Conservation (phyloP, 2,888 invertebrate species). For the Cheilosia grossa region DNA sequence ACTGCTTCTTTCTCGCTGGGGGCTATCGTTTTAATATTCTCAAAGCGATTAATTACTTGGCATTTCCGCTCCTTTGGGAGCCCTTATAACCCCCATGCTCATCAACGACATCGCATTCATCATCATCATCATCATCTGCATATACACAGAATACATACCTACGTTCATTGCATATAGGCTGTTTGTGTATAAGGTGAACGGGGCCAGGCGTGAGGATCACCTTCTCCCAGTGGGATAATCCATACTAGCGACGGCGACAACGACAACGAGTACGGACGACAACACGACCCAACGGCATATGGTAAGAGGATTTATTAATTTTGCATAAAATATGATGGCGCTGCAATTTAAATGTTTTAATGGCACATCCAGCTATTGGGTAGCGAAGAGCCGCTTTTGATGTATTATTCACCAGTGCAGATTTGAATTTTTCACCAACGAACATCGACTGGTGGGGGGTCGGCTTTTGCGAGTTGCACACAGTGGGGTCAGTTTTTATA, state of each 20-base stretch:
- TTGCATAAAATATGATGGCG: slow-evolving; percentile 65
- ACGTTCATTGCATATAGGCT: slow-evolving; percentile 17
- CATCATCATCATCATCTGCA: slow-evolving; percentile 45
- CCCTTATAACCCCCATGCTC: slow-evolving; percentile 39
- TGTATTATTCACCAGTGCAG: slow-evolving; percentile 55
- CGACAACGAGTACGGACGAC: neutral
- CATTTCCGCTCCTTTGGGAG: slow-evolving; percentile 58
- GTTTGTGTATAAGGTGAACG: slow-evolving; percentile 10
- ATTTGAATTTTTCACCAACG: slow-evolving; percentile 42
- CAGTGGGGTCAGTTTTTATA: slow-evolving; percentile 5
- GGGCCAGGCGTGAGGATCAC: slow-evolving; percentile 19
- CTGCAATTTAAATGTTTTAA: slow-evolving; percentile 65
- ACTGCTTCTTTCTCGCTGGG: slow-evolving; percentile 8
- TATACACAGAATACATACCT: slow-evolving; percentile 2
- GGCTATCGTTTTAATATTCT: slow-evolving; percentile 76
- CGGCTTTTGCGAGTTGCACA: slow-evolving; percentile 15
- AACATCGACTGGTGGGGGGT: slow-evolving; percentile 37
- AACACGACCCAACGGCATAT: slow-evolving; percentile 6
- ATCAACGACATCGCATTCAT: slow-evolving; percentile 37
- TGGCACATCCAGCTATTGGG: slow-evolving; percentile 44
- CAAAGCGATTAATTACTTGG: slow-evolving; percentile 78
- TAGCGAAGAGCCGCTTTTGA: slow-evolving; percentile 30
- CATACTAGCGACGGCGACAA: slow-evolving; percentile 11
- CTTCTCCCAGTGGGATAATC: slow-evolving; percentile 33
- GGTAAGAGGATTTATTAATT: slow-evolving; percentile 61